Base-by-base conservation (phyloP, 2,113 vertebrate genomes). In the Clarias gariepinus region DNA sequence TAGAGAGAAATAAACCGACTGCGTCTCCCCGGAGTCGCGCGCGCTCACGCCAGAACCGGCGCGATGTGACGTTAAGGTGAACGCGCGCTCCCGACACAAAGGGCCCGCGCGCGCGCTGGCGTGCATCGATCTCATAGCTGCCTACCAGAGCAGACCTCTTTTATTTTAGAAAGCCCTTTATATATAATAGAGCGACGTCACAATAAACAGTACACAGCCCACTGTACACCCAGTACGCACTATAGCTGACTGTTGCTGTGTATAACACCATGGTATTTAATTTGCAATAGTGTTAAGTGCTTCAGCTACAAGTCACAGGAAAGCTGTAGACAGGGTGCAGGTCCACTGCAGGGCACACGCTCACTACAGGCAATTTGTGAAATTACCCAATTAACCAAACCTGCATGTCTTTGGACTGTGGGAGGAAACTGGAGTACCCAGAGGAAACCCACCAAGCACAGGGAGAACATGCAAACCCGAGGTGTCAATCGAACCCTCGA, bases 31-130 rank as follows among this genome's bases (percentile, higher is more conserved):
- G 30, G 78, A 81, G 78, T 25, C 41, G 78, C 78, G 78, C 64
- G 82, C 74, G 84, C 13, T 85, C 74, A 33, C 60, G 60, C n/a
- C 68, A 13, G 18, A 23, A 58, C 66, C 82, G 53, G 58, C 68
- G 53, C 82, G 57, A 52, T 92, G 92, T 93, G 92, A 93, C 85
- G 83, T 95, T 91, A 92, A 86, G 80, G 63, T 86, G 55, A 68
- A 73, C 9, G 73, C 81, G 84, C 73, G 74, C 18, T 55, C 81
- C 81, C 81, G 88, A 47, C 64, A 68, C 69, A 66, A 55, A 52
- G 28, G 60, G 36, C 78, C 79, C 69, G 84, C 82, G 81, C 69
- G 84, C 82, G 81, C n/a, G 58, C 79, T 82, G 80, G 82, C 25
- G 16, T 23, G 73, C 47, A 23, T 11, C 18, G 16, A 7, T 55